Conservation (phyloP, 2,113 vertebrate genomes). For the Gambusia holbrooki region DNA sequence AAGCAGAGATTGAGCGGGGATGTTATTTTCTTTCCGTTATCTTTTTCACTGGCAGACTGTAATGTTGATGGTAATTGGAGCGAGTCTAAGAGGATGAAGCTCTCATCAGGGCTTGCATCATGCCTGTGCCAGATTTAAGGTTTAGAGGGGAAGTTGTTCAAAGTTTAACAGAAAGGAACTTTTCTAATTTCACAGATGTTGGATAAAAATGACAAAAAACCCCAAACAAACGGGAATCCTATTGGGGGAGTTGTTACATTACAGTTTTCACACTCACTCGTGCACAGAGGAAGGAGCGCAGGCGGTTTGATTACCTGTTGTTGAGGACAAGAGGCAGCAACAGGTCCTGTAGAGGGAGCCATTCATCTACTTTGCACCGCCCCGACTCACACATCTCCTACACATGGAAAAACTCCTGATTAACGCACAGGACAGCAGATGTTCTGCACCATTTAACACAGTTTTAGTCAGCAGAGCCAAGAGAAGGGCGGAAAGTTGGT, state of each 20-base stretch:
- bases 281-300: background rate
- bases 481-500: conserved; percentile 4
- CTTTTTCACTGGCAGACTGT: conserved; percentile 62
- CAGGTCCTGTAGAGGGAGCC: conserved; percentile 79
- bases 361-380: conserved; percentile 66
- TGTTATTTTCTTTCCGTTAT: conserved; percentile 60
- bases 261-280: background rate
- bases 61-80: conserved; percentile 66
- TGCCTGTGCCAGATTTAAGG: conserved; percentile 56
- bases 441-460: background rate
- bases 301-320: conserved; percentile 73
- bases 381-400: conserved; percentile 84
- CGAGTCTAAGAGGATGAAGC: conserved; percentile 69
- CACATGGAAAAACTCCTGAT: background rate
- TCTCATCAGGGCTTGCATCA: conserved; percentile 47
- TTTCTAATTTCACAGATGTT: conserved; percentile 59
- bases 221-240: background rate
- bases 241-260: conserved; percentile 13
- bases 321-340: conserved; percentile 84
- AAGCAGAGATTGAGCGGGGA: conserved; percentile 47
- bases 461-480: background rate
- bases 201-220: conserved; percentile 32
- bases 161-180: conserved; percentile 61
- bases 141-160: conserved; percentile 54
- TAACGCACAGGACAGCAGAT: background rate